Conservation (phyloP, 2,797 vertebrate species). For the Enteromius anoplus region DNA sequence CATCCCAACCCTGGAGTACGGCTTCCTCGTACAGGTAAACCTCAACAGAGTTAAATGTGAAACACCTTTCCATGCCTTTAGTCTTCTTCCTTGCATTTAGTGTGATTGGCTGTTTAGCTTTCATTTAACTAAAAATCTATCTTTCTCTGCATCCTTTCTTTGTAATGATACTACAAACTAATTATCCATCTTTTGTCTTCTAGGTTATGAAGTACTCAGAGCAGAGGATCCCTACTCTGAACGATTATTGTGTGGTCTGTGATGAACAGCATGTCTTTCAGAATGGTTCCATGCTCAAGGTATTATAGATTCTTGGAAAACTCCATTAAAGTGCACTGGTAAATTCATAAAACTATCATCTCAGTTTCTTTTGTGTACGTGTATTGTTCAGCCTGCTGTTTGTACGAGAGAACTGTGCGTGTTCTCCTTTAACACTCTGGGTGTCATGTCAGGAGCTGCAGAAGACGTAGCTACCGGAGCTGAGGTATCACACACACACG, state of each 20-base stretch:
- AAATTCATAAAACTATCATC: background rate
- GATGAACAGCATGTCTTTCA: conserved; percentile 97
- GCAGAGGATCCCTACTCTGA: conserved; percentile 91
- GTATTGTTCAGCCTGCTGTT: conserved; percentile 84
- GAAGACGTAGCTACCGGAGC: conserved; percentile 92
- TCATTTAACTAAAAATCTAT: background rate
- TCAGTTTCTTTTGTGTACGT: background rate
- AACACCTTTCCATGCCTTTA: background rate
- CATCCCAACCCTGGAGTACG: conserved; percentile 88
- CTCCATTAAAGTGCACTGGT: background rate
- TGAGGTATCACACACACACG: conserved; percentile 79
- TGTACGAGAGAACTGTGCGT: conserved; percentile 94
- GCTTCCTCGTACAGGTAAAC: conserved; percentile 92
- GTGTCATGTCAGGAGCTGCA: conserved; percentile 90
- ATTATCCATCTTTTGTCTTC: background rate
- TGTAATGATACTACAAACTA: background rate
- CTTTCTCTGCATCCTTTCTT: background rate
- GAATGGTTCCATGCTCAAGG: conserved; percentile 95
- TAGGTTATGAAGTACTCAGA: conserved; percentile 96
- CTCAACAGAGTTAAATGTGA: background rate
- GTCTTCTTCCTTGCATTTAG: background rate
- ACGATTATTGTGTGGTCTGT: conserved; percentile 95
- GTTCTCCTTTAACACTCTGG: conserved; percentile 91
- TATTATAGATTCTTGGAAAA: conserved; percentile 58
- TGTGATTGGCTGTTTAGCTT: background rate